Conservation (phyloP, 2,113 vertebrate species). For the Herpailurus yagouaroundi region DNA sequence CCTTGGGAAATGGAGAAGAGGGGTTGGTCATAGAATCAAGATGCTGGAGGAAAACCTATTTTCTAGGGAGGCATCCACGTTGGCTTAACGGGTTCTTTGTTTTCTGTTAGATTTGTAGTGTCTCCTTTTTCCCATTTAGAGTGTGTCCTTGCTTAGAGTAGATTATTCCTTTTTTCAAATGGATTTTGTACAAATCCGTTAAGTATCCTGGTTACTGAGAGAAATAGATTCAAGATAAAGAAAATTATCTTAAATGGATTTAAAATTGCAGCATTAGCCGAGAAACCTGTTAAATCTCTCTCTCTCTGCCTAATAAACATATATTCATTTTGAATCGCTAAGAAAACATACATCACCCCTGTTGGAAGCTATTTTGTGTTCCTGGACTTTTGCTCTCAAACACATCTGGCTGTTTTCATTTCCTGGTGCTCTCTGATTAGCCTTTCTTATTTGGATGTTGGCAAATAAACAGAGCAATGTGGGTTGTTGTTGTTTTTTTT, state of each 20-base stretch:
- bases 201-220: constrained; percentile 85
- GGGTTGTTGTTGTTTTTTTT: background rate
- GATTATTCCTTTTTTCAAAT: constrained; percentile 82
- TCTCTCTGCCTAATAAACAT: constrained; percentile 82
- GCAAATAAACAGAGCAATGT: constrained; percentile 57
- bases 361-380: constrained; percentile 66
- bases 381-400: constrained; percentile 60
- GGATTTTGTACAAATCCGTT: constrained; percentile 84
- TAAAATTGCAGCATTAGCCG: constrained; percentile 83
- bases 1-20: background rate
- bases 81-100: constrained; percentile 9
- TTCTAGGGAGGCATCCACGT: background rate
- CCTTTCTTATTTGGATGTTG: constrained; percentile 67
- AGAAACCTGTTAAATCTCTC: constrained; percentile 76
- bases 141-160: constrained; percentile 60
- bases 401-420: constrained; percentile 71
- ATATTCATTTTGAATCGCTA: constrained; percentile 78
- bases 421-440: constrained; percentile 66
- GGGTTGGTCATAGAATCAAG: background rate
- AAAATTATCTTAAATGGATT: constrained; percentile 88
- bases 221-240: constrained; percentile 85
- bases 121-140: constrained; percentile 45
- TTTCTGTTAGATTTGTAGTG: constrained; percentile 49
- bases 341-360: constrained; percentile 68
- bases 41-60: background rate